Percentiles rank a stretch among this genome's conserved stretches.
Evolutionary conservation across 2,113 vertebrate genomes (phyloP).

Genomic region (Pteruthius melanotis): DNA sequence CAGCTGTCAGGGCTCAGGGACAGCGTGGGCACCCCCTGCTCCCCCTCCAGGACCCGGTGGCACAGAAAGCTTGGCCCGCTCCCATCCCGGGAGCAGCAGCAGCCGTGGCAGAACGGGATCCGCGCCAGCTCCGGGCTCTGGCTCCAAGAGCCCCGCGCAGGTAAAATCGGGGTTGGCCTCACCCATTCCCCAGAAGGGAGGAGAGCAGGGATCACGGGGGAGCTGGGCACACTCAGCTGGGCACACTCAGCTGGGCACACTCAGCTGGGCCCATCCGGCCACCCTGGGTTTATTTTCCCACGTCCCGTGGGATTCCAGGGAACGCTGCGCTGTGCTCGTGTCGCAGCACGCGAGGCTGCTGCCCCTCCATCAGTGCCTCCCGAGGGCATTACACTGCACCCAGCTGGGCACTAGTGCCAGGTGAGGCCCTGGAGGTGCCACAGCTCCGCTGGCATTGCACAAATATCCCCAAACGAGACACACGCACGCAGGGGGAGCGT

Average conservation of each 20-base stretch:
- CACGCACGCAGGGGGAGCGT: neutral
- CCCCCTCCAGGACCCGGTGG: neutral
- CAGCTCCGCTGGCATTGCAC: neutral
- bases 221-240: accelerated
- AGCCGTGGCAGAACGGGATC: too few relatives aligned
- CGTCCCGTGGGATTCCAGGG: accelerated
- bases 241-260: accelerated
- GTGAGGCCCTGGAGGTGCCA: neutral
- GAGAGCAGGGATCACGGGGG: neutral
- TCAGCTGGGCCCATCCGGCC: neutral
- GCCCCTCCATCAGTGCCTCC: accelerated
- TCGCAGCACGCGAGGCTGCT: accelerated
- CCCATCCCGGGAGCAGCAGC: neutral
- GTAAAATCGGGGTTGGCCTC: too few relatives aligned
- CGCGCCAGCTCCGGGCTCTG: too few relatives aligned
- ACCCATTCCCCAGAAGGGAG: neutral
- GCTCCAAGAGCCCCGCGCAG: too few relatives aligned
- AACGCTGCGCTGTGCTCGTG: accelerated
- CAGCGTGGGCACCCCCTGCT: neutral
- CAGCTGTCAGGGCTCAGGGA: neutral
- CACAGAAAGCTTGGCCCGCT: neutral
- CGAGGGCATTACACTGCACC: accelerated
- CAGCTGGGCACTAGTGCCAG: neutral
- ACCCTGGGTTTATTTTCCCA: accelerated
- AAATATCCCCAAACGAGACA: accelerated